These are phyloP conservation scores for Ochropleura leucogaster DNA, from an alignment of 2,888 invertebrate species.

Conservation along the genomic window DNA sequence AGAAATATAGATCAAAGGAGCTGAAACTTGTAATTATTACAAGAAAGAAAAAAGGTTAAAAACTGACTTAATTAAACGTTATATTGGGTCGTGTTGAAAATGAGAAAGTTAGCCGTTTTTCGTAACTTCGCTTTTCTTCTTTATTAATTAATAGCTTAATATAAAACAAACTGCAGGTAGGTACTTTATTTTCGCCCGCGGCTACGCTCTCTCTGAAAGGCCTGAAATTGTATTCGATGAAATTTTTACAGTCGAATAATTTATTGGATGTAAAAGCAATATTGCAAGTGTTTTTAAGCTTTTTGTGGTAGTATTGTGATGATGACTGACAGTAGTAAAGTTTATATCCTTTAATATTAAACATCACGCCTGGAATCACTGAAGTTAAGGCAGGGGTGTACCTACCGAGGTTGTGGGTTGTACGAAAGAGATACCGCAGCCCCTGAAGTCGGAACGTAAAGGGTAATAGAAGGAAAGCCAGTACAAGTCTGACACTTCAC, in stretches of 20 bases:
- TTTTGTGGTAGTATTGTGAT: conserved; percentile 6
- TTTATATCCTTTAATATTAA: neutral
- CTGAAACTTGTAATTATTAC: conserved; percentile 75
- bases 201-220: conserved; percentile 33
- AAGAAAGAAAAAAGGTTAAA: conserved; percentile 68
- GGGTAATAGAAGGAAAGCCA: no score
- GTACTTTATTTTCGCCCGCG: conserved; percentile 47
- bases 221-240: conserved; percentile 35
- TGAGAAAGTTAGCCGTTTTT: conserved; percentile 73
- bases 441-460: no score
- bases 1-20: conserved; percentile 76
- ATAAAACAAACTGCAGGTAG: conserved; percentile 65
- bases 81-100: conserved; percentile 72
- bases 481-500: no score
- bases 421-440: no score
- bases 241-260: conserved; percentile 36
- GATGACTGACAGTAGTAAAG: neutral
- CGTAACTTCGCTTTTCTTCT: conserved; percentile 63
- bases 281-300: conserved; percentile 14
- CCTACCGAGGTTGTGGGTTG: no score
- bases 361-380: neutral
- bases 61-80: conserved; percentile 76
- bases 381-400: neutral
- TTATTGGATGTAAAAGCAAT: conserved; percentile 27
- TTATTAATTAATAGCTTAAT: conserved; percentile 77